These are phyloP conservation scores for Spermophilus dauricus DNA, from an alignment of 2,113 vertebrate species.

Conservation along the genomic window DNA sequence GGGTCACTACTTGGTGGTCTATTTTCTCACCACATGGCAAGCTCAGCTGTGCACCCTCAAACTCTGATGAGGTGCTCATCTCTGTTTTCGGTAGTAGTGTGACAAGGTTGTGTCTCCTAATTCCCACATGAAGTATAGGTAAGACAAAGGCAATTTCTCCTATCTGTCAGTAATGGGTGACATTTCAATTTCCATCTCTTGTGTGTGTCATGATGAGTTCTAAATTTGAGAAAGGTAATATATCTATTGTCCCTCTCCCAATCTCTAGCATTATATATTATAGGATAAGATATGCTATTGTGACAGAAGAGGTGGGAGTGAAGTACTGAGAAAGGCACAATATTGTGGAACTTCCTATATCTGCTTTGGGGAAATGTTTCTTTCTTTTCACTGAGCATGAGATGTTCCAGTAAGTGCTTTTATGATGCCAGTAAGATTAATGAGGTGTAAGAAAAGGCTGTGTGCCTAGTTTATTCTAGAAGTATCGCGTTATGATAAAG, in stretches of 20 bases:
- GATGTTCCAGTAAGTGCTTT: neutral
- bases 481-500: neutral
- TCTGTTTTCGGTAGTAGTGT: neutral
- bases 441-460: neutral
- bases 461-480: neutral
- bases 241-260: neutral
- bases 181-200: neutral
- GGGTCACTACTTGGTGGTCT: neutral
- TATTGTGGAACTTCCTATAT: neutral
- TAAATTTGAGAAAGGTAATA: neutral
- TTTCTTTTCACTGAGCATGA: neutral
- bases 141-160: neutral
- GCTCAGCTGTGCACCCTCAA: neutral
- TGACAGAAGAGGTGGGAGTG: neutral
- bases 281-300: neutral
- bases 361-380: neutral
- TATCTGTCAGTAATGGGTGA: neutral
- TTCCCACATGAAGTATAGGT: neutral
- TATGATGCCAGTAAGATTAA: neutral
- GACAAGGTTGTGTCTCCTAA: neutral
- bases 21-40: neutral
- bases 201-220: neutral
- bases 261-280: neutral
- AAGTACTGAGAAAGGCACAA: neutral
- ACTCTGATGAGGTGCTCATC: neutral